Conservation (phyloP, 2,888 invertebrate genomes). For the Athetis lepigone region DNA sequence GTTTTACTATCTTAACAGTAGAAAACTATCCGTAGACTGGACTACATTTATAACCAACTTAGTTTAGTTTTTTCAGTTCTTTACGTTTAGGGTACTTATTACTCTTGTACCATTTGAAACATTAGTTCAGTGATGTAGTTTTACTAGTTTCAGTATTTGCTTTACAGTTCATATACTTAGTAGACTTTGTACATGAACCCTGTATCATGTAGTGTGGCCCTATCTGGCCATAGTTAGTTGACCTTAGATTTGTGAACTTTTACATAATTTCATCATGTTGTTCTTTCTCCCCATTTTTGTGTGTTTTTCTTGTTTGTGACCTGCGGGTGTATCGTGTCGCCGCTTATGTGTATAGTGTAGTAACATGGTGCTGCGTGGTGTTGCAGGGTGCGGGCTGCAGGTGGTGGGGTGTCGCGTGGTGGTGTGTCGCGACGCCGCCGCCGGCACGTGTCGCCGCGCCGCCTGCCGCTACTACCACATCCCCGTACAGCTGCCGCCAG, state of each 20-base stretch:
- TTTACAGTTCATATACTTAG: conserved; percentile 50
- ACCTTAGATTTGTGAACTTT: conserved; percentile 27
- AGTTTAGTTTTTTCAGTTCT: conserved; percentile 59
- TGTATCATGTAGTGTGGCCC: conserved; percentile 27
- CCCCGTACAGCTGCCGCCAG: conserved; percentile 97
- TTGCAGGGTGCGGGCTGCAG: conserved; percentile 98
- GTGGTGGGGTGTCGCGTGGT: conserved; percentile 98
- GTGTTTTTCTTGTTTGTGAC: not conserved
- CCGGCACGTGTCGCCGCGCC: conserved; percentile 97
- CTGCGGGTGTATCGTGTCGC: not conserved
- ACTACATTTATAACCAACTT: conserved; percentile 51
- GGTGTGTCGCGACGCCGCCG: conserved; percentile 98
- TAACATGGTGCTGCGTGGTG: conserved; percentile 29
- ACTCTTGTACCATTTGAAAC: conserved; percentile 43
- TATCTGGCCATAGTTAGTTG: conserved; percentile 37
- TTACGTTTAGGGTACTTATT: conserved; percentile 49
- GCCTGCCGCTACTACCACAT: conserved; percentile 99
- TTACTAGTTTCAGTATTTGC: conserved; percentile 59
- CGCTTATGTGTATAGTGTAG: not conserved
- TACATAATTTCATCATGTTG: conserved; percentile 13
- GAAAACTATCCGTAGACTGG: conserved; percentile 52
- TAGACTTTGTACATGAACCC: conserved; percentile 47
- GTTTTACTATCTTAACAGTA: conserved; percentile 59
- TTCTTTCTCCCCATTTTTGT: conserved; percentile 17
- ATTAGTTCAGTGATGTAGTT: conserved; percentile 60